Percentiles rank a stretch among this genome's conserved stretches.
These are phyloP conservation scores for Melanocharis versteri DNA, from an alignment of 2,113 vertebrate species.

Conservation along the genomic window DNA sequence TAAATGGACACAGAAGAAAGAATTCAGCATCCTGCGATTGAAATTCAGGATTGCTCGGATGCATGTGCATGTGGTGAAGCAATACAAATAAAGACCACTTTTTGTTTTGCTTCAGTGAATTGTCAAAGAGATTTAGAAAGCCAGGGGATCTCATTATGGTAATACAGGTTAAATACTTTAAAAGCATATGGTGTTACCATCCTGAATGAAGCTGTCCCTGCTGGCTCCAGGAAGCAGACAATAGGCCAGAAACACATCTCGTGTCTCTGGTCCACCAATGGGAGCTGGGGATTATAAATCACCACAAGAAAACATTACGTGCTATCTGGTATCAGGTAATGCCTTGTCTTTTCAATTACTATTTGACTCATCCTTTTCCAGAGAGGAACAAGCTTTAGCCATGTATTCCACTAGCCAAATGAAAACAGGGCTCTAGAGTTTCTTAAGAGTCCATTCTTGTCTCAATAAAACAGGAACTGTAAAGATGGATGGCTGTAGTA, in stretches of 20 bases:
- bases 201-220: slow-evolving; percentile 51
- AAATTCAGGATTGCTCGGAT: not conserved
- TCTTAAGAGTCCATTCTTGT: not conserved
- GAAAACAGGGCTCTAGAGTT: not conserved
- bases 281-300: not conserved
- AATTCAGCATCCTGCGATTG: not conserved
- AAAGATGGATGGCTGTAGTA: not conserved
- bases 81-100: slow-evolving; percentile 36
- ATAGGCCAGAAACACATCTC: slow-evolving; percentile 40
- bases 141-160: slow-evolving; percentile 50
- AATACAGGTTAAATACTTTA: slow-evolving; percentile 60
- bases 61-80: not conserved
- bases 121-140: slow-evolving; percentile 47
- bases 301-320: not conserved
- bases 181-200: slow-evolving; percentile 27
- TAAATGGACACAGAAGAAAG: slow-evolving; percentile 46
- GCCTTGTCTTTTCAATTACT: slow-evolving; percentile 34
- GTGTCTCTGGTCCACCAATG: not conserved
- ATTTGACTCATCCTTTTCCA: slow-evolving; percentile 1
- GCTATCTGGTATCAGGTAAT: slow-evolving; percentile 28
- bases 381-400: not conserved
- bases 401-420: not conserved
- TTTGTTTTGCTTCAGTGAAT: slow-evolving; percentile 50
- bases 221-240: not conserved
- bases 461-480: not conserved